These are phyloP conservation scores for Megalopta genalis DNA, from an alignment of 1,140 invertebrate species.

Conservation along the genomic window DNA sequence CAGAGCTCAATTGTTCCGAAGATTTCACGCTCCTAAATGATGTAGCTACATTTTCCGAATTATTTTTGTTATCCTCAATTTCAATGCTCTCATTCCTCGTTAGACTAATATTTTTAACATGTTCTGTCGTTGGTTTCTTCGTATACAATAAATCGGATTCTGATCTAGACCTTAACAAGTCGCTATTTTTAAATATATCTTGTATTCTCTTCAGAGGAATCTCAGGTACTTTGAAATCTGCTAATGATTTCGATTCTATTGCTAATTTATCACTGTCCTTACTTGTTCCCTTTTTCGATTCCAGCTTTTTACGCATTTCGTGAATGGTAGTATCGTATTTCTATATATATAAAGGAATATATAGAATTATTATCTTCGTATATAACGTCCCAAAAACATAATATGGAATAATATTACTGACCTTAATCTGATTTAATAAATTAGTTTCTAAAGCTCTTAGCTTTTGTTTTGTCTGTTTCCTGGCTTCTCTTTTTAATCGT, in stretches of 20 bases:
- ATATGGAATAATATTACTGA: conserved; percentile 44
- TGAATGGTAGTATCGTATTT: conserved; percentile 77
- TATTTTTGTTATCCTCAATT: conserved; percentile 14
- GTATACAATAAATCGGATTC: conserved; percentile 71
- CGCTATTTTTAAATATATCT: conserved; percentile 74
- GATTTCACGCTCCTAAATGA: conserved; percentile 13
- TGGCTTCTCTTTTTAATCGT: conserved; percentile 74
- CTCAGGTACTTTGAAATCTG: conserved; percentile 78
- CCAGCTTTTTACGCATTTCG: conserved; percentile 78
- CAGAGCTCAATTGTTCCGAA: conserved; percentile 14
- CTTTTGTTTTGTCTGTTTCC: conserved; percentile 75
- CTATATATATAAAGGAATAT: conserved; percentile 55
- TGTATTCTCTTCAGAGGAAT: conserved; percentile 76
- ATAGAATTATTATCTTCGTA: neutral
- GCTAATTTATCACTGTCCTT: conserved; percentile 75
- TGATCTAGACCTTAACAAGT: conserved; percentile 74
- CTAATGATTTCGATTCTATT: conserved; percentile 74
- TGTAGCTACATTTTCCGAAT: conserved; percentile 10
- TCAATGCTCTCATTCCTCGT: conserved; percentile 9
- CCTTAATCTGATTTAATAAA: conserved; percentile 77
- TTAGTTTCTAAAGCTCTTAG: conserved; percentile 75
- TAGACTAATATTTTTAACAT: conserved; percentile 23
- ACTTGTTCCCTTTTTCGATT: conserved; percentile 66
- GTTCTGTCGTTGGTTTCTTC: conserved; percentile 40
- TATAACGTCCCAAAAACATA: neutral